Evolutionary conservation across 2,888 invertebrate genomes (phyloP), one percentile per base, ranked within the genome.

Genomic region (Drosophila heteroneura): DNA sequence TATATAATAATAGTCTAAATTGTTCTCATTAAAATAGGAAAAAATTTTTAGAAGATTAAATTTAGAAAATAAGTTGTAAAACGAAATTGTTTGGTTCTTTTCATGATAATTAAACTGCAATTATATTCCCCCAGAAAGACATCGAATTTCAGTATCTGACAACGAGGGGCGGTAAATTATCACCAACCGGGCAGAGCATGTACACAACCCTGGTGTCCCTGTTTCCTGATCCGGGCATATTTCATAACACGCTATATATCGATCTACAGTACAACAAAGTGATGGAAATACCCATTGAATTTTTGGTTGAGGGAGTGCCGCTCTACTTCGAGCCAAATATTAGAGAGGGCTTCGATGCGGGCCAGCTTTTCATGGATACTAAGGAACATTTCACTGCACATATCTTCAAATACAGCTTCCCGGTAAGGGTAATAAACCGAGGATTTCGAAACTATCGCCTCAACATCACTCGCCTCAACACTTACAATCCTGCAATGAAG

Each of bases 401-500:
- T 14, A 56, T 71, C 7, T 84, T 70, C 12, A 76, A 74, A 0
- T 81, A 83, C 51, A 66, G 67, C 5, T 85, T 83, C 39, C 62
- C 69, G 0, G 70, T 93, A 0, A 79, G 70, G n/a, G 83, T 92
- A 0, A 70, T 61, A 3, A 93, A 93, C 70, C 76, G 65, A 14
- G 93, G 93, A 4, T 37, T 65, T 33, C 87, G 88, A 1, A 19
- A 59, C 0, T 93, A 93, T 70, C 91, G 89, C n/a, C 19, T 93
- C 3, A 65, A 63, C 1, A 79, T 93, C 26, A 69, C 66, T 2
- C 90, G 89, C 1, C 61, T 83, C 0, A 92, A 81, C 19, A 76
- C 64, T n/a, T 70, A 68, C 35, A 76, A 53, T 12, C 60, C 71
- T 0, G 39, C 10, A 0, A 14, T 51, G 3, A 74, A 61, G 12